phyloP scores from a whole-genome alignment of 2,888 invertebrate species.

The Esperia sulphurella region DNA sequence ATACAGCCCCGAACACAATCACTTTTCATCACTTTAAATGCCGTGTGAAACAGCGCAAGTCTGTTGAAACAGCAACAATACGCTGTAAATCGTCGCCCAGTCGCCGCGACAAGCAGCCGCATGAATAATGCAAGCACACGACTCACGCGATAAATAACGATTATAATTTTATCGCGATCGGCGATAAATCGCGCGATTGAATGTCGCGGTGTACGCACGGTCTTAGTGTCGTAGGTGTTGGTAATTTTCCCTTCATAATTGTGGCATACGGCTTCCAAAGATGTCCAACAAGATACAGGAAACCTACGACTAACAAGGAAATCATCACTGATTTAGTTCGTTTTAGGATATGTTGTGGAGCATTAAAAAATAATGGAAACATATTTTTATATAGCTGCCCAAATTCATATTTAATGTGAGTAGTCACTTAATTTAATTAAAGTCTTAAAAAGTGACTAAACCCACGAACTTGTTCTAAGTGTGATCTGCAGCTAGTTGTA shows the following conservation, averaged over 20 bases:
- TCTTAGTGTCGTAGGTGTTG: slow-evolving; percentile 10
- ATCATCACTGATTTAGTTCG: not conserved
- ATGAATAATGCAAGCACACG: slow-evolving; percentile 20
- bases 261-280: not conserved
- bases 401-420: no score
- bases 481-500: no score
- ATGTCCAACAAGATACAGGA: not conserved
- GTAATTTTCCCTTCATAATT: slow-evolving; percentile 6
- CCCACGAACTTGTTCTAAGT: no score
- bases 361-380: no score
- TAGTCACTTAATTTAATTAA: no score
- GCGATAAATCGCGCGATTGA: slow-evolving; percentile 14
- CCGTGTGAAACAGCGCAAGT: slow-evolving; percentile 6
- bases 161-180: slow-evolving; percentile 19
- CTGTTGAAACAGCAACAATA: slow-evolving; percentile 9
- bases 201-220: slow-evolving; percentile 9
- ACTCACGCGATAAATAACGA: slow-evolving; percentile 14
- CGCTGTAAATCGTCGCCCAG: slow-evolving; percentile 10
- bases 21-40: not conserved
- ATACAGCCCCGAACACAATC: not conserved
- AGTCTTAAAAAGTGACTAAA: no score
- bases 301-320: not conserved
- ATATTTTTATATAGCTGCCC: no score
- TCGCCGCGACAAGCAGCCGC: slow-evolving; percentile 8
- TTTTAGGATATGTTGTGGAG: no score